Evolutionary conservation across 2,113 vertebrate species (phyloP), one percentile per base, ranked within the genome.

Genomic region (Tachysurus fulvidraco): DNA sequence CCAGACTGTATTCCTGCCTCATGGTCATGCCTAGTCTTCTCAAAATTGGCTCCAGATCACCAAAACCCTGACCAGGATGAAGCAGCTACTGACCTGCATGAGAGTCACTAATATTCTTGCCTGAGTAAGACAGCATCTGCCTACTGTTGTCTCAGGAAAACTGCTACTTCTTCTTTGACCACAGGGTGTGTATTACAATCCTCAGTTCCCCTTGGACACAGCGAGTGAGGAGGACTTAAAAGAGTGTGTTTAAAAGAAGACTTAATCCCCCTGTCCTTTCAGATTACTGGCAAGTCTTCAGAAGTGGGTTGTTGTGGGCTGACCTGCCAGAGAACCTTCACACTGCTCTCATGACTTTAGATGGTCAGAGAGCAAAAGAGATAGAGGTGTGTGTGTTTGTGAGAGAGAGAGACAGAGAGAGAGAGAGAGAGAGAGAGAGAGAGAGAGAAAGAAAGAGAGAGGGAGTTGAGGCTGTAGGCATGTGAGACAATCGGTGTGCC

Each of bases 361-460:
- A 80, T 28, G 44, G 41, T 62, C 8, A 60, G 16, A 57, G 44
- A 79, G 52, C 57, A 44, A 28, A 21, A 64, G 62, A 59, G 67
- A 73, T 57, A 52, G 41, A 30, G 74, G 71, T 46, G 9, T 36
- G 36, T 36, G 36, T n/a, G n/a, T n/a, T n/a, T n/a, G n/a, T n/a
- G 36, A 36, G 36, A 36, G 36, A 36, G 36, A 36, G 36, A 36
- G 36, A 36, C 1, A 36, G 36, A 79, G 28, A 81, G 60, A 62
- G 25, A 50, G 81, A 86, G 50, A 57, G 65, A 77, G 80, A 85
- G 92, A 92, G 89, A 90, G 91, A 57, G 62, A 57, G 12, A 80
- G 12, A n/a, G 46, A 77, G 30, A 74, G 64, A 60, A n/a, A 30
- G 73, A 87, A 28, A 54, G 62, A 81, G 78, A 85, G 91, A 92